These are phyloP conservation scores for Hemitrygon akajei DNA, from an alignment of 2,797 vertebrate genomes.

Conservation along the genomic window DNA sequence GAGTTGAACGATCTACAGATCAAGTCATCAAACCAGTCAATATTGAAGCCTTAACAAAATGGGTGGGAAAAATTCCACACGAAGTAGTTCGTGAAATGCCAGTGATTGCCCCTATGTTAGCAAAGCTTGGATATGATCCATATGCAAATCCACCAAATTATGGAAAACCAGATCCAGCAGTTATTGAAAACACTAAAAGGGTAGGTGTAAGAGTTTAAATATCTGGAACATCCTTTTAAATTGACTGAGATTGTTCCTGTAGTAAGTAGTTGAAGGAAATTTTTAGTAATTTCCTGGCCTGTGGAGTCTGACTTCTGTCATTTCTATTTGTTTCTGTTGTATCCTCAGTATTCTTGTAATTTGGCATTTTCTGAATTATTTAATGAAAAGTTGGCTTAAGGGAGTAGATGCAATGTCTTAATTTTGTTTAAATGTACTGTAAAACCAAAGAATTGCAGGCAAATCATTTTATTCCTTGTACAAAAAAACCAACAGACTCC, in stretches of 20 bases:
- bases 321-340: conserved; percentile 3
- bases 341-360: neutral
- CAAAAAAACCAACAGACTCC: neutral
- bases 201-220: conserved; percentile 60
- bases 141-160: conserved; percentile 93
- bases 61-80: conserved; percentile 90
- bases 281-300: neutral
- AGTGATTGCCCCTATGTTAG: conserved; percentile 86
- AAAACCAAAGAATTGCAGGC: conserved; percentile 30
- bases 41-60: conserved; percentile 88
- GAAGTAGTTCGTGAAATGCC: conserved; percentile 93
- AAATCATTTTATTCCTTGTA: neutral
- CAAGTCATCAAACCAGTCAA: conserved; percentile 97
- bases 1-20: conserved; percentile 93
- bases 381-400: conserved; percentile 27
- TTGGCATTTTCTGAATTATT: neutral
- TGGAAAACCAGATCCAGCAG: conserved; percentile 82
- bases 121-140: conserved; percentile 86
- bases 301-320: neutral
- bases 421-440: neutral
- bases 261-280: neutral
- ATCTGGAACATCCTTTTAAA: conserved; percentile 19
- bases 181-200: conserved; percentile 91
- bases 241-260: neutral
- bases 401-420: conserved; percentile 23